Evolutionary conservation across 2,888 invertebrate species (phyloP), one percentile per base, ranked within the genome.

Genomic region (Lobophora halterata): DNA sequence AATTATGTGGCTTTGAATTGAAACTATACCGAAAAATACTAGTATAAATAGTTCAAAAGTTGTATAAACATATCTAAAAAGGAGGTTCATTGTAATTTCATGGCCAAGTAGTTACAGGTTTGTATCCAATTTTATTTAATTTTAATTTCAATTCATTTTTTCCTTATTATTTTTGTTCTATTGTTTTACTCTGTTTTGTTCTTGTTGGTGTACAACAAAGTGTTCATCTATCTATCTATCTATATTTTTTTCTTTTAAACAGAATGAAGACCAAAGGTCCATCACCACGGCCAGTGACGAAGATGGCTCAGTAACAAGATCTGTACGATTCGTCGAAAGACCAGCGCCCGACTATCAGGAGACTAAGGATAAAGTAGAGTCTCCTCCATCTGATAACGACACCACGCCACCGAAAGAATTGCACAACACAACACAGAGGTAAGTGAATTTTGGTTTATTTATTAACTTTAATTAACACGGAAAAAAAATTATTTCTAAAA

Each of bases 301-400:
- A 46, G 90, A 90, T 32, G 80, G 80, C 0, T 90, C 91, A 3
- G 82, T 88, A 20, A 88, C 89, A 3, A 87, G 93, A 20, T 92
- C 92, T 1, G 93, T 93, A 2, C 89, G 93, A 8, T 93, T 93
- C 66, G 88, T 90, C 4, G 92, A 92, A 52, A 70, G 83, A 29
- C 52, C 75, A 0, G 63, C 67, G 20, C 77, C 78, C 1, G 60
- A 62, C 4, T 73, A 78, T 19, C 88, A 88, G 19, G 83, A 82
- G 5, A 81, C 67, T 0, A 40, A 49, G 2, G 52, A 51, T 1
- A 69, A 66, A 42, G 54, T 49, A 6, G 68, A 71, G 3, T 26
- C 51, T 3, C 59, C 54, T 11, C 45, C 40, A 1, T 44, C 60
- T 0, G 68, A 73, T 16, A 59, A 49, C 3, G 74, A 78, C 21